phyloP scores from a whole-genome alignment of 2,797 vertebrate species.

The Malacoraja senta region DNA sequence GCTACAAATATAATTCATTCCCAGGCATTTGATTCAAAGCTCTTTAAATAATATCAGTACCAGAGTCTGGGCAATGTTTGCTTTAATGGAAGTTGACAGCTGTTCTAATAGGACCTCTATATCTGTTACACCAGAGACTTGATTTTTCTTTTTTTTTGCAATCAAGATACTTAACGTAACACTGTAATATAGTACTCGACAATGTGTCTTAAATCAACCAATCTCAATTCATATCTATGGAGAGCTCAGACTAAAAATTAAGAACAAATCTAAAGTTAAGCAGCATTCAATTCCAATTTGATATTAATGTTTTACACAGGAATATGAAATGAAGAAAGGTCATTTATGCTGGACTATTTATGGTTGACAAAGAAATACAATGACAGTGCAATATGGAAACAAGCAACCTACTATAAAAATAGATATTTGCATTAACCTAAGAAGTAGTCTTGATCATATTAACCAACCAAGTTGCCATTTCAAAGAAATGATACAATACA shows the following conservation, averaged over 20 bases:
- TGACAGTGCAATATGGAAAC: background rate
- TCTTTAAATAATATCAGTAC: background rate
- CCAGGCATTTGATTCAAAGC: background rate
- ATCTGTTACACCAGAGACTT: background rate
- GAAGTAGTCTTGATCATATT: background rate
- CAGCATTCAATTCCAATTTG: background rate
- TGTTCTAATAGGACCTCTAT: background rate
- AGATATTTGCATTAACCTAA: background rate
- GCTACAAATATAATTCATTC: background rate
- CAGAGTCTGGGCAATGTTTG: background rate
- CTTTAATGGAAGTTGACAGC: background rate
- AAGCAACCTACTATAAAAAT: background rate
- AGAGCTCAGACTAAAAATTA: background rate
- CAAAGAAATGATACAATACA: too few relatives aligned
- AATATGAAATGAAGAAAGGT: background rate
- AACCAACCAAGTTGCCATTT: background rate
- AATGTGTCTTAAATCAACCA: background rate
- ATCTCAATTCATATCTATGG: constrained; percentile 1
- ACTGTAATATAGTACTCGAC: background rate
- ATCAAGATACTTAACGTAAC: background rate
- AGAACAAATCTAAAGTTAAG: background rate
- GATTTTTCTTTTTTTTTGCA: background rate
- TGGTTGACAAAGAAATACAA: background rate
- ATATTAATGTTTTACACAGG: background rate
- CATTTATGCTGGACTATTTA: background rate